Base-by-base conservation (phyloP, 2,113 vertebrate species). In the Gnathonemus echidnorhynchus region DNA sequence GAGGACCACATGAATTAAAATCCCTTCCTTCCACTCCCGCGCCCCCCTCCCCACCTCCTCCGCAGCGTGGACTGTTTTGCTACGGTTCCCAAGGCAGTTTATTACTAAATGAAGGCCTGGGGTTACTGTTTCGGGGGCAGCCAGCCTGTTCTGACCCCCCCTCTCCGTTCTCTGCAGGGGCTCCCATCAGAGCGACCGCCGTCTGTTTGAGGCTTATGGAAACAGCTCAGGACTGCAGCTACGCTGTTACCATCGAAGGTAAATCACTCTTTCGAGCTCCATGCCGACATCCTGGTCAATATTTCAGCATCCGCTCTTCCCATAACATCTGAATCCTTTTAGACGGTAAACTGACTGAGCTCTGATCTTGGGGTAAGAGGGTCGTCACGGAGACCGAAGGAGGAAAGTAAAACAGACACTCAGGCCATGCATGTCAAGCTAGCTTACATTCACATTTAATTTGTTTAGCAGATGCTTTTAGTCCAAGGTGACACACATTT, bases 231-330 rank as follows among this genome's bases (percentile, higher is more conserved):
- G 95, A 92, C 92, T 95, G 90, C 95, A 95, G 93, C 92, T 93
- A 89, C 93, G 95, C 96, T 94, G 94, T 95, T 96, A 96, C 93
- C 94, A 94, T 93, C 94, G 93, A 95, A 96, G 96, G 96, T 97
- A 96, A 97, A 35, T 13, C 9, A 24, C 46, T 24, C 39, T 42
- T 56, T 83, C 21, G 19, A 88, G 9, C 15, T 80, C 46, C 52
- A 35, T 42, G 35, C 70, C 13, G 19, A 88, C 27, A 52, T 17
- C 84, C 19, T 62, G 74, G 3, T 31, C 27, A 21, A 9, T 17
- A 27, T 62, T 45, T 89, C 24, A 49, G 50, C 21, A 48, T 50
- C 50, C 62, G 39, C 6, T 50, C 86, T 87, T 66, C 31, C 35
- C 52, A 42, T 17, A 15, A 52, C 48, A 53, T 53, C 31, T 87